phyloP scores from a whole-genome alignment of 2,113 vertebrate genomes.

The Polypterus senegalus region DNA sequence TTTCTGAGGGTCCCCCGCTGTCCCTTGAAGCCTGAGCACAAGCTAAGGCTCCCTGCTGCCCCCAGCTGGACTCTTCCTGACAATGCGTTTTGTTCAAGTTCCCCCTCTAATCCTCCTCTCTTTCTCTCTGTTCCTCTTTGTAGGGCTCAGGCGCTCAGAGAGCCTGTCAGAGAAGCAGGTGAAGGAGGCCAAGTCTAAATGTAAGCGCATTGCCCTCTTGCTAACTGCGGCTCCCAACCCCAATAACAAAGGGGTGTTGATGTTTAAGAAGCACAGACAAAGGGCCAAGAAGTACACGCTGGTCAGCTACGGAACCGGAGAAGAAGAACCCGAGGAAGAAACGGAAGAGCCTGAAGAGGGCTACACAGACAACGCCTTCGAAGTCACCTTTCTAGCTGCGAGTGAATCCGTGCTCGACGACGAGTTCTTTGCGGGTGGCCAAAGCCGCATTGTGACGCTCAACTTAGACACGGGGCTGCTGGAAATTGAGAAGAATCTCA shows the following conservation, averaged over 20 bases:
- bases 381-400: slow-evolving; percentile 59
- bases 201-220: slow-evolving; percentile 90
- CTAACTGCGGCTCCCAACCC: slow-evolving; percentile 80
- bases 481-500: slow-evolving; percentile 67
- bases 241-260: slow-evolving; percentile 91
- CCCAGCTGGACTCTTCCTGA: no score
- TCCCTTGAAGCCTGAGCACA: no score
- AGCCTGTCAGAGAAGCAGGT: slow-evolving; percentile 91
- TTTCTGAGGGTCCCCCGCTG: no score
- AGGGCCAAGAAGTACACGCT: slow-evolving; percentile 87
- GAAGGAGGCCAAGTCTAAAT: slow-evolving; percentile 95
- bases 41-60: no score
- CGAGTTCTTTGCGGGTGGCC: slow-evolving; percentile 49
- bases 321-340: slow-evolving; percentile 61
- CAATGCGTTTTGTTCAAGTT: no score
- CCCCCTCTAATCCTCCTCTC: slow-evolving; percentile 17
- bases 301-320: slow-evolving; percentile 93
- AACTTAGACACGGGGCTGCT: slow-evolving; percentile 76
- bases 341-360: slow-evolving; percentile 53
- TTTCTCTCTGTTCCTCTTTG: slow-evolving; percentile 11
- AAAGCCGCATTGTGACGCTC: slow-evolving; percentile 58
- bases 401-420: slow-evolving; percentile 70
- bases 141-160: slow-evolving; percentile 85
- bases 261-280: slow-evolving; percentile 92
- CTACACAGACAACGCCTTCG: slow-evolving; percentile 42